Evolutionary conservation across 2,797 vertebrate genomes (phyloP).

Genomic region (Enteromius treurensis): DNA sequence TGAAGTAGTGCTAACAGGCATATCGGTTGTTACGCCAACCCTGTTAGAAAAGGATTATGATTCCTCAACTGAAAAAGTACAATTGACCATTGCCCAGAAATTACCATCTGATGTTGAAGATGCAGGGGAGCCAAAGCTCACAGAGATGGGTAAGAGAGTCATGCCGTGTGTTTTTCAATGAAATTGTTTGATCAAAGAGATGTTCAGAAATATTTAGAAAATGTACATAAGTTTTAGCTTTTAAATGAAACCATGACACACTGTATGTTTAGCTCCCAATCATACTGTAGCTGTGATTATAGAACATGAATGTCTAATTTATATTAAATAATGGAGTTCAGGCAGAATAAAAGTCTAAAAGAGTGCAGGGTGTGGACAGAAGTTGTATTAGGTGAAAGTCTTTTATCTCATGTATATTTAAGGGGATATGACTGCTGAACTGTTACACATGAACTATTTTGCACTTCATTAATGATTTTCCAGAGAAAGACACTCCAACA

Average conservation of each 20-base stretch:
- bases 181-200: neutral
- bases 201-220: neutral
- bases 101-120: neutral
- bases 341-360: neutral
- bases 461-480: neutral
- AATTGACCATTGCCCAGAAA: slow-evolving; percentile 51
- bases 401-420: neutral
- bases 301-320: neutral
- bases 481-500: slow-evolving; percentile 22
- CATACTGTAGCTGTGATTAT: neutral
- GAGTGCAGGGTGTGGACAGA: neutral
- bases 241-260: neutral
- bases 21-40: slow-evolving; percentile 26
- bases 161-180: neutral
- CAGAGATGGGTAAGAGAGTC: neutral
- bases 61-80: slow-evolving; percentile 51
- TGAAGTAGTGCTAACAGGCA: slow-evolving; percentile 54
- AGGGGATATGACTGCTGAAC: neutral
- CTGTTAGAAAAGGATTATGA: slow-evolving; percentile 39
- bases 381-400: neutral
- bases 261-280: neutral
- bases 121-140: neutral
- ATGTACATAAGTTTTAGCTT: neutral
- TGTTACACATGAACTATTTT: neutral
- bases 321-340: neutral